Percentiles rank a stretch among this genome's conserved stretches.
Evolutionary conservation across 2,113 vertebrate genomes (phyloP).

Genomic region (Thalassoma bifasciatum): DNA sequence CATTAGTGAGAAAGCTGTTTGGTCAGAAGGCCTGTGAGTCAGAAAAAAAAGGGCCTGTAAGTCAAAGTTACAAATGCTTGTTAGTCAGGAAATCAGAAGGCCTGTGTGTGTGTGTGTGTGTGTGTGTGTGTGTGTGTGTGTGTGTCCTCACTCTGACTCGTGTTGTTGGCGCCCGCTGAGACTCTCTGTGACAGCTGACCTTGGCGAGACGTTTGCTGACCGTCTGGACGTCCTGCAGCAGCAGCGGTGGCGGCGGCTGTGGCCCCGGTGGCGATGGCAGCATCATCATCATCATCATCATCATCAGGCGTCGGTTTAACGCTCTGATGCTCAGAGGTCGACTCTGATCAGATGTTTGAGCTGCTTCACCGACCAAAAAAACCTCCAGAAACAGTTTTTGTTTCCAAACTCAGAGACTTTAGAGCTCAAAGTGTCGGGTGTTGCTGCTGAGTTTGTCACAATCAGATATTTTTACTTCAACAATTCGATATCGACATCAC

Average conservation of each 20-base stretch:
- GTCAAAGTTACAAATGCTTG: too few species aligned
- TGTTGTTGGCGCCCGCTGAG: constrained; percentile 3
- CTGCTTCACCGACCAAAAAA: background rate
- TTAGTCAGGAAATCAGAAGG: too few species aligned
- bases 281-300: too few species aligned
- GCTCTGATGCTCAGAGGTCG: constrained; percentile 29
- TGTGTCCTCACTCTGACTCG: background rate
- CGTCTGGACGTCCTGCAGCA: background rate
- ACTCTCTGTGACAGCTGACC: constrained; percentile 44
- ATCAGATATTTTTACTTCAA: too few species aligned
- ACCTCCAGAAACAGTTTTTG: background rate
- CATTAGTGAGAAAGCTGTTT: too few species aligned
- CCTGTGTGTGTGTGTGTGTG: too few species aligned
- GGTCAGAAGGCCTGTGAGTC: too few species aligned
- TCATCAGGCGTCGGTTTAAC: constrained; percentile 5
- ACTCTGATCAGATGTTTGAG: background rate
- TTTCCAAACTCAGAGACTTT: background rate
- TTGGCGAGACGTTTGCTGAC: constrained; percentile 30
- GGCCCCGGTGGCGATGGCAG: background rate
- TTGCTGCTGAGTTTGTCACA: too few species aligned
- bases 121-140: too few species aligned
- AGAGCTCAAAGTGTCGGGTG: too few species aligned
- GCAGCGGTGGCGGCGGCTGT: background rate
- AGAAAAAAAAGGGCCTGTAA: too few species aligned
- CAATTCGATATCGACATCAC: too few species aligned